Evolutionary conservation across 2,888 invertebrate species (phyloP).

Genomic region (Aethes cnicana): DNA sequence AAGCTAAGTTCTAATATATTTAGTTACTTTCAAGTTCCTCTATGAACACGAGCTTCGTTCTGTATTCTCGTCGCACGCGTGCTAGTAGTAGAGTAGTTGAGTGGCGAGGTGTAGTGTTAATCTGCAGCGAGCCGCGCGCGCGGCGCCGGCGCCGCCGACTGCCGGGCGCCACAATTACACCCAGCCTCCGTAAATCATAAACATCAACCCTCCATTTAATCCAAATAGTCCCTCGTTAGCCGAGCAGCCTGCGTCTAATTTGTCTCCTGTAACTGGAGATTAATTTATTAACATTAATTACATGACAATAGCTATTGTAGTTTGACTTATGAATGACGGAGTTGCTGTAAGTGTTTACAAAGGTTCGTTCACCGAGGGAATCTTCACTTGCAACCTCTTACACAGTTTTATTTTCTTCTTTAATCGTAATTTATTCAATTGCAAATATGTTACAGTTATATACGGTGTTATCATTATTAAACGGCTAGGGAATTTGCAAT

Average conservation of each 20-base stretch:
- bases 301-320: slow-evolving; percentile 67
- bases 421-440: background rate
- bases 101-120: background rate
- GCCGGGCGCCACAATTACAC: slow-evolving; percentile 78
- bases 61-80: too few species aligned
- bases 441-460: too few species aligned
- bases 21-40: too few species aligned
- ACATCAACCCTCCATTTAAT: slow-evolving; percentile 82
- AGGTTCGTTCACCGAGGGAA: background rate
- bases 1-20: too few species aligned
- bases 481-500: too few species aligned
- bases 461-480: too few species aligned
- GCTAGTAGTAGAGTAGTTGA: too few species aligned
- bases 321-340: slow-evolving; percentile 37
- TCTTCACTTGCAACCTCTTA: background rate
- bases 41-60: too few species aligned
- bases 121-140: background rate
- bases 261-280: slow-evolving; percentile 79
- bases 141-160: slow-evolving; percentile 53
- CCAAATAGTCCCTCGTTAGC: slow-evolving; percentile 82
- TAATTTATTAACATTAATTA: slow-evolving; percentile 82
- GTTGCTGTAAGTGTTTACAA: slow-evolving; percentile 7
- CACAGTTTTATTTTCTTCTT: background rate
- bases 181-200: slow-evolving; percentile 81
- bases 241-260: slow-evolving; percentile 81